These are phyloP conservation scores for Cololabis saira DNA, from an alignment of 2,113 vertebrate genomes.

Conservation along the genomic window DNA sequence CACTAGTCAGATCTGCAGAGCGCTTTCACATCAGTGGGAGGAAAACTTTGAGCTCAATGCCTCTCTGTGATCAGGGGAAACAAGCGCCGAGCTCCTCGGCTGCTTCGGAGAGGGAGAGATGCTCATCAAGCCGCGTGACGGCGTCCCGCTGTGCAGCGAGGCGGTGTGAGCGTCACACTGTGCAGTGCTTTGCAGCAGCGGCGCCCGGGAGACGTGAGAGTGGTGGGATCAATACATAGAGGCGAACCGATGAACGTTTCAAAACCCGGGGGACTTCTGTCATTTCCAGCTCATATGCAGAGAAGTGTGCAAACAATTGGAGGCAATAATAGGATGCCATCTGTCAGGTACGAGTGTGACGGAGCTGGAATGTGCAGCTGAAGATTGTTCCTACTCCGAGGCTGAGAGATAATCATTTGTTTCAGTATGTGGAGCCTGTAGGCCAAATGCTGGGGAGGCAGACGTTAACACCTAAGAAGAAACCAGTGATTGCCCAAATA, in stretches of 20 bases:
- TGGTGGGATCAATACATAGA: neutral
- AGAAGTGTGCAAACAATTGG: constrained; percentile 7
- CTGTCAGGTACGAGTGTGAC: constrained; percentile 1
- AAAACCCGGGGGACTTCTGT: neutral
- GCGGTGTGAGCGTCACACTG: constrained; percentile 30
- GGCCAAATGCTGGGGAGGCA: too few relatives aligned
- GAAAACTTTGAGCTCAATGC: too few relatives aligned
- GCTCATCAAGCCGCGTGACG: constrained; percentile 16
- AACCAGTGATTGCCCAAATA: too few relatives aligned
- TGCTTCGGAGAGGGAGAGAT: neutral
- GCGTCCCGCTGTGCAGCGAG: constrained; percentile 29
- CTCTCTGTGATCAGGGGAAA: neutral
- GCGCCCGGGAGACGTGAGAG: constrained; percentile 6
- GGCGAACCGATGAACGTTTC: constrained; percentile 6
- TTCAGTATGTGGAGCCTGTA: neutral
- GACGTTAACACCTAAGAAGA: too few relatives aligned
- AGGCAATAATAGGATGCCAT: neutral
- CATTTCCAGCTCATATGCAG: neutral
- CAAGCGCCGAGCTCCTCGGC: constrained; percentile 10
- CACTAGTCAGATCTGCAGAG: neutral
- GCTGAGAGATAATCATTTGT: neutral
- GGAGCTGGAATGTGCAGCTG: neutral
- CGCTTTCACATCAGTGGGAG: too few relatives aligned
- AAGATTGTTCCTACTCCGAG: constrained; percentile 9
- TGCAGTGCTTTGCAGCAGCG: neutral